Conservation (phyloP, 2,797 vertebrate species). For the Ciconia nigra region DNA sequence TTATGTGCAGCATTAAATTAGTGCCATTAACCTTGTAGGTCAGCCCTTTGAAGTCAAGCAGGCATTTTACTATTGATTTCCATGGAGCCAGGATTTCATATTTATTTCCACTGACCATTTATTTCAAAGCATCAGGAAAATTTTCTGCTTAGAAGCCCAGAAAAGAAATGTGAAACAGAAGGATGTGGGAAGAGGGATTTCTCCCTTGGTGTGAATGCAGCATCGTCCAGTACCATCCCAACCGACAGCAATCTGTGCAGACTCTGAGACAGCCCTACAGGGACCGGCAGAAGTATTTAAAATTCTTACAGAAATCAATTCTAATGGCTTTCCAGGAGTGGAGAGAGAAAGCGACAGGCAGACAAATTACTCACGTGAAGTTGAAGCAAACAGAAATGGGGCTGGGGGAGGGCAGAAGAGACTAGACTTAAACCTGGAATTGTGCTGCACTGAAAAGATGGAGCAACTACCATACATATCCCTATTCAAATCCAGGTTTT, state of each 20-base stretch:
- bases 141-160: neutral
- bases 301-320: constrained; percentile 18
- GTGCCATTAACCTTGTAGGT: constrained; percentile 31
- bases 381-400: neutral
- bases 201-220: neutral
- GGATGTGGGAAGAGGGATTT: neutral
- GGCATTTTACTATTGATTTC: constrained; percentile 43
- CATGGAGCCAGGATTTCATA: constrained; percentile 7
- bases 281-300: neutral
- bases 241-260: neutral
- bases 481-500: neutral
- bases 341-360: neutral
- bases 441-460: neutral
- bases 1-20: constrained; percentile 13
- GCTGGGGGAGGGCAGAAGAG: neutral
- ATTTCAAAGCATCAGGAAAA: constrained; percentile 10
- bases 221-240: neutral
- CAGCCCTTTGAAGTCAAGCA: constrained; percentile 38
- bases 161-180: constrained; percentile 9
- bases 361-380: neutral
- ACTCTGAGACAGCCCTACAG: neutral
- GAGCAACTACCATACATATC: neutral
- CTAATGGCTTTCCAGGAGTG: constrained; percentile 6
- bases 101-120: constrained; percentile 16
- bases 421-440: neutral